Base-by-base conservation (phyloP, 2,888 invertebrate genomes). In the Netelia fuscicornis region DNA sequence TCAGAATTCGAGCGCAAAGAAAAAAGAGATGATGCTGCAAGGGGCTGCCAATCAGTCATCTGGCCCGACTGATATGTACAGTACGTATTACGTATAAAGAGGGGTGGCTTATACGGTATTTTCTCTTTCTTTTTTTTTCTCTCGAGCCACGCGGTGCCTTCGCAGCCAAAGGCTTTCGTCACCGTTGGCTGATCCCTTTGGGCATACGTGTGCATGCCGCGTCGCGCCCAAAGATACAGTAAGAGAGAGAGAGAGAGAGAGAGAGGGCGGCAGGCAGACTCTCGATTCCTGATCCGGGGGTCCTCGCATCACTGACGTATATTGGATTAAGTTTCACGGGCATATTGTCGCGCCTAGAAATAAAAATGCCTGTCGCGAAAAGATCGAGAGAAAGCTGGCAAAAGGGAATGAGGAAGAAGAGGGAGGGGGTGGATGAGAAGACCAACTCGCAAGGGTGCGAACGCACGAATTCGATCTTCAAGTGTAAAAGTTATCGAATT, bases 271-370 rank as follows among this genome's bases (percentile, higher is more conserved):
- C 25, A 17, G 25, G 25, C 2, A 25, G 25, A 2, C 25, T 85
- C 70, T 60, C 54, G 65, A 79, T 85, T 70, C 74, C 75, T n/a
- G 44, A 79, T 83, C 76, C 81, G 54, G 84, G 83, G 86, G 78
- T 86, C 87, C 87, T 88, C 88, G 88, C 90, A 89, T 90, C 90
- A 88, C 83, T 86, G 87, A 79, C 37, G 86, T 81, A 89, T 88
- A 89, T 90, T 86, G 90, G 87, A 90, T 91, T 87, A 88, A 88
- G 88, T 88, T 86, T 87, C 88, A 76, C 83, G 81, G 56, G 85
- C 88, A 88, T 89, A 89, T 90, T 89, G 90, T 89, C 87, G 85
- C 80, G 25, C 81, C 62, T 64, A 30, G 30, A 74, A 72, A 75
- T 52, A 81, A 68, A 82, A 82, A 72, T 65, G 64, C 6, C 52